Conservation (phyloP, 1,140 invertebrate species). For the Lepidurus arcticus region DNA sequence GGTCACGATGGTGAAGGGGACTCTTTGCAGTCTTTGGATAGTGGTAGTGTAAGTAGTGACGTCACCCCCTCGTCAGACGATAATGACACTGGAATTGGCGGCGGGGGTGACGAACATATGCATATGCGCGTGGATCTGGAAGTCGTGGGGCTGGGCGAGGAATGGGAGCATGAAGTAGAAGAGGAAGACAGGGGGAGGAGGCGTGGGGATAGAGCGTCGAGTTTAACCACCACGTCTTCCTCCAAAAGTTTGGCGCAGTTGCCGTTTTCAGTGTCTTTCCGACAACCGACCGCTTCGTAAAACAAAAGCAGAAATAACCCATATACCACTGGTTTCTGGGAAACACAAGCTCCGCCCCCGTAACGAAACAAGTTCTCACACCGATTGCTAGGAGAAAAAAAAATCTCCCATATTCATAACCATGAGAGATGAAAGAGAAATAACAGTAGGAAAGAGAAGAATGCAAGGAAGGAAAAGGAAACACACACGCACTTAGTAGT, state of each 20-base stretch:
- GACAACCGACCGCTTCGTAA: slow-evolving; percentile 14
- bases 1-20: slow-evolving; percentile 16
- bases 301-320: background rate
- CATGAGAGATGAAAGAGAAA: background rate
- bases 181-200: background rate
- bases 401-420: background rate
- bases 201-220: background rate
- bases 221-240: background rate
- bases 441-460: background rate
- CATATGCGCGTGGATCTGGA: slow-evolving; percentile 2
- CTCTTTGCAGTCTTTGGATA: slow-evolving; percentile 25
- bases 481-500: slow-evolving; percentile 4
- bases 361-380: too few relatives aligned
- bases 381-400: background rate
- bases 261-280: slow-evolving; percentile 17
- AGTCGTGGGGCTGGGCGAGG: background rate
- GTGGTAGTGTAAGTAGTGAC: slow-evolving; percentile 13
- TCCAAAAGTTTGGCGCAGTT: background rate
- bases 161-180: background rate
- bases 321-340: background rate
- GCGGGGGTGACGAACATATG: slow-evolving; percentile 4
- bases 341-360: too few relatives aligned
- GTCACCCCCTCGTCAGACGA: slow-evolving; percentile 25
- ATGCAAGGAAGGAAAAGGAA: background rate
- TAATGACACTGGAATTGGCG: slow-evolving; percentile 28